Conservation (phyloP, 2,888 invertebrate genomes). For the Selenia dentaria region DNA sequence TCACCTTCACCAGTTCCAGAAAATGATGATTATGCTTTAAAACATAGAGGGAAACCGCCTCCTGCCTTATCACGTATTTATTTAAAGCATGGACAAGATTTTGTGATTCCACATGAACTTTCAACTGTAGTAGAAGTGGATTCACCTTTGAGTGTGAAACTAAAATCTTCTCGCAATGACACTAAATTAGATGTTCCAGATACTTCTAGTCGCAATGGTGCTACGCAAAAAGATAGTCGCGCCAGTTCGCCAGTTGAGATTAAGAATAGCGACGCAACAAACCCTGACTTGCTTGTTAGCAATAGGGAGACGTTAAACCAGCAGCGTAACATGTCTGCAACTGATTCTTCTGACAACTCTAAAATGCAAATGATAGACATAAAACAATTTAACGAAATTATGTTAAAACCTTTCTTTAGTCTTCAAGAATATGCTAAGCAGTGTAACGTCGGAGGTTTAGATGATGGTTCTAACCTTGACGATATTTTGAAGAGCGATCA, state of each 20-base stretch:
- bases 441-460: slow-evolving; percentile 64
- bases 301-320: slow-evolving; percentile 36
- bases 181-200: slow-evolving; percentile 40
- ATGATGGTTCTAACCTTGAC: slow-evolving; percentile 69
- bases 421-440: slow-evolving; percentile 79
- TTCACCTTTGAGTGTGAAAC: slow-evolving; percentile 84
- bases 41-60: slow-evolving; percentile 64
- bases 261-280: slow-evolving; percentile 18
- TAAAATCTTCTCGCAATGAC: slow-evolving; percentile 54
- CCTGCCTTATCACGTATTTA: slow-evolving; percentile 67
- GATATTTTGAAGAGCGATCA: slow-evolving; percentile 56
- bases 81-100: slow-evolving; percentile 61
- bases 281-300: slow-evolving; percentile 54
- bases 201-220: slow-evolving; percentile 29
- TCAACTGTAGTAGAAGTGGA: slow-evolving; percentile 89
- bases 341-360: slow-evolving; percentile 58
- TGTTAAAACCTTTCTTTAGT: slow-evolving; percentile 76
- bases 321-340: slow-evolving; percentile 35
- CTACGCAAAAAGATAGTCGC: slow-evolving; percentile 24
- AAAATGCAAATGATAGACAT: slow-evolving; percentile 75
- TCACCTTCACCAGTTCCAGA: slow-evolving; percentile 30
- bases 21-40: slow-evolving; percentile 35
- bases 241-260: slow-evolving; percentile 12
- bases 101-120: slow-evolving; percentile 83
- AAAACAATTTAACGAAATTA: slow-evolving; percentile 75